phyloP scores from a whole-genome alignment of 2,888 invertebrate genomes.

The Pterobdella sp. region DNA sequence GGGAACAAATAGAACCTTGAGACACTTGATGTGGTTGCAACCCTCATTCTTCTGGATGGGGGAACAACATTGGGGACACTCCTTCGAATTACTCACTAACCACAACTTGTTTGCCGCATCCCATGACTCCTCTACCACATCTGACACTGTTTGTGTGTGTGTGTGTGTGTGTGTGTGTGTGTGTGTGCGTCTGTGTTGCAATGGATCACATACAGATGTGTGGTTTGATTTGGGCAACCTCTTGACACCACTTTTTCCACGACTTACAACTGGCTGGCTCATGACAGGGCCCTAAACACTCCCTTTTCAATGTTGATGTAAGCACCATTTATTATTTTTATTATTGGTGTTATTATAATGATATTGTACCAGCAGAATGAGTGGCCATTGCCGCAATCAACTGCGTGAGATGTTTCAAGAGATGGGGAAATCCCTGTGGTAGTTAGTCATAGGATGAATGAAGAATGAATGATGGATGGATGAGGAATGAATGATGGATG shows the following conservation, averaged over 20 bases:
- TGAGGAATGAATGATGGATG: neutral
- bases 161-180: neutral
- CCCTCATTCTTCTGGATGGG: conserved; percentile 67
- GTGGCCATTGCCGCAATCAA: conserved; percentile 65
- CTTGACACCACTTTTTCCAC: conserved; percentile 60
- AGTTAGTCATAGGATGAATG: neutral
- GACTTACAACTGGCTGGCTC: conserved; percentile 63
- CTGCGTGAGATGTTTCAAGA: conserved; percentile 55
- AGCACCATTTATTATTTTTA: no score
- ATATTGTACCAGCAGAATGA: conserved; percentile 61
- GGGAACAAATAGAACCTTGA: conserved; percentile 60
- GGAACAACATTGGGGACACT: conserved; percentile 64
- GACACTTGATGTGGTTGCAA: conserved; percentile 67
- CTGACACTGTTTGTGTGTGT: conserved; percentile 32
- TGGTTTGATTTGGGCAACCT: conserved; percentile 61
- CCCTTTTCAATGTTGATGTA: conserved; percentile 48
- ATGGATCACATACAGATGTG: conserved; percentile 54
- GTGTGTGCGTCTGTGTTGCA: neutral
- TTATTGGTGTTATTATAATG: no score
- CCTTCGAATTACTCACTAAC: conserved; percentile 65
- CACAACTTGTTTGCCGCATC: conserved; percentile 58
- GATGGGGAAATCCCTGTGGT: conserved; percentile 27
- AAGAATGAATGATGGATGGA: neutral
- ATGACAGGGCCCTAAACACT: conserved; percentile 60
- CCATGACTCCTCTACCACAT: conserved; percentile 49